Base-by-base conservation (phyloP, 2,888 invertebrate species). In the Ochropleura plecta region DNA sequence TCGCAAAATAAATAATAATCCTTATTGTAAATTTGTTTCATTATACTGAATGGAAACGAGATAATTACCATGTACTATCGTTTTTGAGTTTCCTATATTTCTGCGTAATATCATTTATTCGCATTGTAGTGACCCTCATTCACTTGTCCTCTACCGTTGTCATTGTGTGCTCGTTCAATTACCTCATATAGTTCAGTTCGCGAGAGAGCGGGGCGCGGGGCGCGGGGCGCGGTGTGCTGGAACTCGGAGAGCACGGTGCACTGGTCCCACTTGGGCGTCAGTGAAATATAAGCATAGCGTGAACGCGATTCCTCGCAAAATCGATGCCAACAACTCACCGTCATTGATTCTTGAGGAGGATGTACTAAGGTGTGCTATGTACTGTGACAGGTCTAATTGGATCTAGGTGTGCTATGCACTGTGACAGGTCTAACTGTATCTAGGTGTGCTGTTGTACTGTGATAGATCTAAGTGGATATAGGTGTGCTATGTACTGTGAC, bases 301-400 rank as follows among this genome's bases (percentile, higher is more conserved):
- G 87, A 87, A 88, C 51, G 81, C 84, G 85, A 88, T 90, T 86
- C 87, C 74, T 78, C 57, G 79, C 77, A 85, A 87, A 88, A 83
- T 84, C 9, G 18, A 55, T 18, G 5, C 10, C 7, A 5, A 46
- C 49, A 14, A 46, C 16, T 51, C 20, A 1, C 10, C 10, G 12
- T 16, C 20, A 18, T 14, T 14, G 6, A n/a, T 51, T 7, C 40
- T 40, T 48, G 8, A 16, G 20, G 12, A 74, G 7, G 14, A 14
- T 20, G 9, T 30, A 51, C 14, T 3, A 30, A 53, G 12, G 7
- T 40, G 14, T 6, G 40, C 2, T 42, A 42, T 30, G 30, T 30
- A 30, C 30, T 30, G 30, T 30, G 1, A 30, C 30, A 30, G 30
- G 30, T 30, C 30, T 30, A 30, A 30, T 30, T 30, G 3, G 30